Evolutionary conservation across 2,888 invertebrate genomes (phyloP).

Genomic region (Mesochorus sp.): DNA sequence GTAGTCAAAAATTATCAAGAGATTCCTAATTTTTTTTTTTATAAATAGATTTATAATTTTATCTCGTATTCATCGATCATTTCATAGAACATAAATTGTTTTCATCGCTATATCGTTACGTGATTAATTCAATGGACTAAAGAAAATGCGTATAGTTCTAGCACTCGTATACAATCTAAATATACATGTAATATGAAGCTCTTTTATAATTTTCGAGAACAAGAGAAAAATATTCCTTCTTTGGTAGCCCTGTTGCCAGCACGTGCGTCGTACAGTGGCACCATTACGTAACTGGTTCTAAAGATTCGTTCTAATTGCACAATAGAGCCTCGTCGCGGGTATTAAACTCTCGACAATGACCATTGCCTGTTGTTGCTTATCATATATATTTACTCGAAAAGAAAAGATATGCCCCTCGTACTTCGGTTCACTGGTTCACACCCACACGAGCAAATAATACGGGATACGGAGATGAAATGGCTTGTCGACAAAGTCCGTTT

Average conservation of each 20-base stretch:
- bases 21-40: no score
- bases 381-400: constrained; percentile 10
- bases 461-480: neutral
- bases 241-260: constrained; percentile 4
- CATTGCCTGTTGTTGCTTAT: constrained; percentile 8
- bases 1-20: no score
- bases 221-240: no score
- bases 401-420: constrained; percentile 17
- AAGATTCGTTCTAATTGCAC: constrained; percentile 58
- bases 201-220: no score
- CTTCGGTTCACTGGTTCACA: constrained; percentile 34
- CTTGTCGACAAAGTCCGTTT: no score
- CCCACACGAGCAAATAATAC: constrained; percentile 14
- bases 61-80: neutral
- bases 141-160: no score
- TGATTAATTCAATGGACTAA: no score
- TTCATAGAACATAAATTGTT: neutral
- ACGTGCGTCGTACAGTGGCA: constrained; percentile 22
- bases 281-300: constrained; percentile 54
- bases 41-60: neutral
- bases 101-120: no score
- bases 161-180: no score
- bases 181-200: no score
- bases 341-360: constrained; percentile 22
- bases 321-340: constrained; percentile 37